These are phyloP conservation scores for Ypsolopha sequella DNA, from an alignment of 2,888 invertebrate genomes.

Conservation along the genomic window DNA sequence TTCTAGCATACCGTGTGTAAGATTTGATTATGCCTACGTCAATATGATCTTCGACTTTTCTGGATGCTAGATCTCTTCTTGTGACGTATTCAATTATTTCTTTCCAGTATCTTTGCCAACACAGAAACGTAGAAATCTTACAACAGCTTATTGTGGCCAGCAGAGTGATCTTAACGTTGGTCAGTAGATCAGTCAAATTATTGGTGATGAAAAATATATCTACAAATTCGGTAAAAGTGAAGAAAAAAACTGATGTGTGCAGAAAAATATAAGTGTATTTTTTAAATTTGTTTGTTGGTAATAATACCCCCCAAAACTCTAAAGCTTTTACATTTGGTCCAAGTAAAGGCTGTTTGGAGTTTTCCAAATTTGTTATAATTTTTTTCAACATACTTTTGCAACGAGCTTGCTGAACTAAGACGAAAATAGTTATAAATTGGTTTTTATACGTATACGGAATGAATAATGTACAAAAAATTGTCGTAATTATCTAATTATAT, in stretches of 20 bases:
- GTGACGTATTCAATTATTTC: constrained; percentile 44
- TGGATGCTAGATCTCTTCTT: constrained; percentile 31
- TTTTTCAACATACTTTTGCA: constrained; percentile 18
- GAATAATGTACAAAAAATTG: too few species aligned
- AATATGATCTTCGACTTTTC: constrained; percentile 18
- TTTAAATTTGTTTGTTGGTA: constrained; percentile 29
- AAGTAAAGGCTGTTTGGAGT: constrained; percentile 37
- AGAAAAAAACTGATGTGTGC: constrained; percentile 37
- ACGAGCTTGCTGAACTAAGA: too few species aligned
- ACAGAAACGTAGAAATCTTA: constrained; percentile 40
- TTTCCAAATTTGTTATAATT: constrained; percentile 37
- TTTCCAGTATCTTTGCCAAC: constrained; percentile 43
- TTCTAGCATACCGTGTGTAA: constrained; percentile 44
- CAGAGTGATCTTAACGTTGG: constrained; percentile 51
- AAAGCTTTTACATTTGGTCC: constrained; percentile 49
- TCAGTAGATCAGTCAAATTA: constrained; percentile 39
- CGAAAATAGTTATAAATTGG: too few species aligned
- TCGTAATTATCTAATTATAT: too few species aligned
- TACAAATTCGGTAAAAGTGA: constrained; percentile 40
- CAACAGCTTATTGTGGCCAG: constrained; percentile 42
- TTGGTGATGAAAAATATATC: constrained; percentile 51
- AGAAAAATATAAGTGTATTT: constrained; percentile 34
- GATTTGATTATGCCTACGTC: constrained; percentile 24
- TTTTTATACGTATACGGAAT: too few species aligned
- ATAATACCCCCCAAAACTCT: constrained; percentile 48